Evolutionary conservation across 2,888 invertebrate species (phyloP), one percentile per base, ranked within the genome.

Genomic region (Gymnosoma rotundatum): DNA sequence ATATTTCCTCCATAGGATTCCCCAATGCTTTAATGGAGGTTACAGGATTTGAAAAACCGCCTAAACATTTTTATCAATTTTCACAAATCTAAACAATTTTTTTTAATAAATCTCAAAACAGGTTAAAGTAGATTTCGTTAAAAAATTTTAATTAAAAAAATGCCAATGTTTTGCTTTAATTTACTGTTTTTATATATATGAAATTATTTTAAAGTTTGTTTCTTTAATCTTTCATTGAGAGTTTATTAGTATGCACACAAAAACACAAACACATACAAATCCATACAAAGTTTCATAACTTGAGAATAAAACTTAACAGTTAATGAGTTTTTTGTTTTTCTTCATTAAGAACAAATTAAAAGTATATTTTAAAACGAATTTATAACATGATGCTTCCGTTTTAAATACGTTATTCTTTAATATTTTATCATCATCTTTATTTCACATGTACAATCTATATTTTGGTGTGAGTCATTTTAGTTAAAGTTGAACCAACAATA

Each of bases 361-460:
- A 42, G 2, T 10, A 12, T 58, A 21, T 66, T 18, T 56, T 38
- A 56, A 70, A 63, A 52, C 12, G 1, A 66, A 73, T 16, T 38
- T 54, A 48, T 56, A 70, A 72, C 56, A 72, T 56, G 48, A 58
- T 60, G 73, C 73, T 80, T 74, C 79, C 79, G 67, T 61, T 79
- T 79, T 25, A 66, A 60, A 73, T 38, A 56, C 25, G 63, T 69
- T 61, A n/a, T n/a, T n/a, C n/a, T 32, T 67, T 36, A 36, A 45
- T 18, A 25, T 52, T 25, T 42, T 61, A 63, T 78, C 56, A 48
- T 56, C 20, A 69, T 32, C 45, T 42, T 54, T 16, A 54, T 78
- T n/a, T 12, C 60, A 61, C 61, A 63, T 20, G 20, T 38, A 60
- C 10, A 16, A 38, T n/a, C 14, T 9, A 50, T 36, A 18, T 36